These are phyloP conservation scores for Labrus mixtus DNA, from an alignment of 2,113 vertebrate species.

Conservation along the genomic window DNA sequence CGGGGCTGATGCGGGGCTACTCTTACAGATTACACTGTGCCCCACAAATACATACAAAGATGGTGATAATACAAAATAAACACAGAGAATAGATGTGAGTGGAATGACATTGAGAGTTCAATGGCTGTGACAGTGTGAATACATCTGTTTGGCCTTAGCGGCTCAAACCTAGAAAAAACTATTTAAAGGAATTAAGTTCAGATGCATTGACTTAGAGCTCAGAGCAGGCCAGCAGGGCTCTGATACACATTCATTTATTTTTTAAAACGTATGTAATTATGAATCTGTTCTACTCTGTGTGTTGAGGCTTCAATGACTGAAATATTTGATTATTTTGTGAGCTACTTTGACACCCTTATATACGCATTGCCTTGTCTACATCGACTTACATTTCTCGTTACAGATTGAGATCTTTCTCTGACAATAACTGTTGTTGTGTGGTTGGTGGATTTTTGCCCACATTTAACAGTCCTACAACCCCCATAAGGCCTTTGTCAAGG, in stretches of 20 bases:
- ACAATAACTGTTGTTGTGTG: too few species aligned
- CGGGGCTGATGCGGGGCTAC: constrained; percentile 65
- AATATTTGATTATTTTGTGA: not conserved
- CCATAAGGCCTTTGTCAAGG: constrained; percentile 32
- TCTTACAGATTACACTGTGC: constrained; percentile 73
- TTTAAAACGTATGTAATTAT: too few species aligned
- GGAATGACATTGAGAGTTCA: constrained; percentile 73
- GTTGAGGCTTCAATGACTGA: too few species aligned
- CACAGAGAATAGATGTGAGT: constrained; percentile 51
- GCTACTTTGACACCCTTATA: too few species aligned
- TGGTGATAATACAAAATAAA: constrained; percentile 59
- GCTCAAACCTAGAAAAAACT: constrained; percentile 8
- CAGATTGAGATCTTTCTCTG: too few species aligned
- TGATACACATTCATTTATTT: not conserved
- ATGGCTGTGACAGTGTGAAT: constrained; percentile 37
- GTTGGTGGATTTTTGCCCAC: not conserved
- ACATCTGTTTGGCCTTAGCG: constrained; percentile 41
- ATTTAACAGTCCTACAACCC: constrained; percentile 23
- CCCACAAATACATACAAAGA: constrained; percentile 71
- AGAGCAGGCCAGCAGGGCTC: constrained; percentile 10
- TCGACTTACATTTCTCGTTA: not conserved
- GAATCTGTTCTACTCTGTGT: too few species aligned
- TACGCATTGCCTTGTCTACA: not conserved
- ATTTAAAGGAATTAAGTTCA: constrained; percentile 19
- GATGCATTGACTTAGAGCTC: not conserved